phyloP scores from a whole-genome alignment of 64 coral and sea anemone species.

The Orbicella faveolata region DNA sequence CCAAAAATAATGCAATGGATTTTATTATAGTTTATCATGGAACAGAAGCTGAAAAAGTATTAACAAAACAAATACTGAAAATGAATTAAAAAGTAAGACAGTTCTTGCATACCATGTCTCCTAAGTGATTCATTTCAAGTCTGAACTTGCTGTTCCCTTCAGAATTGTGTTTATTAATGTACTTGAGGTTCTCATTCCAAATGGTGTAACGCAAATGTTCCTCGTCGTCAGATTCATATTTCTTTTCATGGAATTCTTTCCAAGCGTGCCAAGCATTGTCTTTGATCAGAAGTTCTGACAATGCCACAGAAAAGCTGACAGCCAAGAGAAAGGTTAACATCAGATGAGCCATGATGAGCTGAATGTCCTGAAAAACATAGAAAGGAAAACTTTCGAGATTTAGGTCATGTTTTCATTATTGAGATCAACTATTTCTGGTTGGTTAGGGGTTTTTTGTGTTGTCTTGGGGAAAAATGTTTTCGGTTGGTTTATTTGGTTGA shows the following conservation, averaged over 20 bases:
- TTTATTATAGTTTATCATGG: no score
- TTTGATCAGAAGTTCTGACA: conserved; percentile 48
- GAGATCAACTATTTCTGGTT: no score
- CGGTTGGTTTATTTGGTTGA: no score
- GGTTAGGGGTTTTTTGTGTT: no score
- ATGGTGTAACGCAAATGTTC: conserved; percentile 72
- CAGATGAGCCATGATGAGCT: background rate
- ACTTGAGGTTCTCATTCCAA: conserved; percentile 66
- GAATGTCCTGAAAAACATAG: background rate
- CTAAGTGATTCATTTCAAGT: conserved; percentile 86
- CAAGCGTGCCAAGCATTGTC: conserved; percentile 57
- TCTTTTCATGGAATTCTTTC: conserved; percentile 58
- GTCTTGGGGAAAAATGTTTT: no score
- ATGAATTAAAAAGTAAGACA: background rate
- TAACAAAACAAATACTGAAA: background rate
- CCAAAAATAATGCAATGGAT: no score
- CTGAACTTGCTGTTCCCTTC: conserved; percentile 40
- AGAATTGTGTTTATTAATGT: conserved; percentile 58
- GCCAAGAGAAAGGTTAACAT: background rate
- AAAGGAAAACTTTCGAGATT: background rate
- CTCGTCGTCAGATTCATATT: conserved; percentile 53
- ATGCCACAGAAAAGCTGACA: background rate
- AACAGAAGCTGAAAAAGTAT: no score
- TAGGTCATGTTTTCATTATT: no score
- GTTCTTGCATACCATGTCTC: conserved; percentile 73